A percentile compares a stretch with the other conserved stretches of the same genome.
Evolutionary conservation across 2,113 vertebrate species (phyloP).

Genomic region (Todiramphus saurophagus): DNA sequence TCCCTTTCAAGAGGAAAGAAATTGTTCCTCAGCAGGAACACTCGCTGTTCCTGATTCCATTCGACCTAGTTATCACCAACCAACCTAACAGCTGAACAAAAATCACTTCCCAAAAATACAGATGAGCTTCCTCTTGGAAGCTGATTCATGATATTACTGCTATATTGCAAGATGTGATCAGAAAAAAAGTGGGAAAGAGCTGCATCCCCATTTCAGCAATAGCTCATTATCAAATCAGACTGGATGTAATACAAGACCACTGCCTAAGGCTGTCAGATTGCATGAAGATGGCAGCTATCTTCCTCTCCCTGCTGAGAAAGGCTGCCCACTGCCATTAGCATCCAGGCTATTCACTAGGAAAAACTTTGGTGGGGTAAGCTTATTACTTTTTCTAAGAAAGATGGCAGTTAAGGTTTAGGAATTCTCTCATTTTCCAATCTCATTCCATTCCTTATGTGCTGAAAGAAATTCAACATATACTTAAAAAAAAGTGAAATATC

Average conservation of each 20-base stretch:
- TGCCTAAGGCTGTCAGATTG: not conserved
- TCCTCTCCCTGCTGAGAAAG: not conserved
- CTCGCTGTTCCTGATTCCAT: not conserved
- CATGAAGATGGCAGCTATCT: not conserved
- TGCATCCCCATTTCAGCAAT: not conserved
- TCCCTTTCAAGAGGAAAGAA: not conserved
- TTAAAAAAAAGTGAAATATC: not conserved
- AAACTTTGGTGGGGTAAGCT: not conserved
- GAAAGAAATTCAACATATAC: not conserved
- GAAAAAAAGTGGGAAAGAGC: not conserved
- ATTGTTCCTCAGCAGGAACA: not conserved
- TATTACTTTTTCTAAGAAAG: not conserved
- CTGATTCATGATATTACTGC: not conserved
- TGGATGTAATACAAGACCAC: not conserved
- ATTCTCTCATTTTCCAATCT: not conserved
- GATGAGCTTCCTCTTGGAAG: not conserved
- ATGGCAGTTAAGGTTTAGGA: not conserved
- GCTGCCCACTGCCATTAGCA: not conserved
- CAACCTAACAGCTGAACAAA: not conserved
- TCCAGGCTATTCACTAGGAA: not conserved
- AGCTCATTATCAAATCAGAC: not conserved
- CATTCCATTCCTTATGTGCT: not conserved
- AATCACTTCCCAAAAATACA: not conserved
- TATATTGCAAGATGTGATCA: not conserved
- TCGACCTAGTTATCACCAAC: not conserved